Base-by-base conservation (phyloP, 1,140 invertebrate species). In the Bilobella aurantiaca region DNA sequence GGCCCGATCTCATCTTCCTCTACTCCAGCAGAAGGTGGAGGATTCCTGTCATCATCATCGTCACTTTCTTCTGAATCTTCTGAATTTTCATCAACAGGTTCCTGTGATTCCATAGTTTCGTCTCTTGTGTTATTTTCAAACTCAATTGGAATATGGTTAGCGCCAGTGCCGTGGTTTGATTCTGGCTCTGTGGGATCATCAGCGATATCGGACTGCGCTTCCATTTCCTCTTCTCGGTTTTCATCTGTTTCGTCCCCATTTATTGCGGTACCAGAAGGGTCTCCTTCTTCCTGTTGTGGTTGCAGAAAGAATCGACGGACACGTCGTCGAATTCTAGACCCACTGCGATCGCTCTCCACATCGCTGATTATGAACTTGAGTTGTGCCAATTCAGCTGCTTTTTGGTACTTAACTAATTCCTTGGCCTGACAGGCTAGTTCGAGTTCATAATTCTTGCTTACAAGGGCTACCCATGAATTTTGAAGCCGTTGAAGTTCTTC, bases 391-490 rank as follows among this genome's bases (percentile, higher is more conserved):
- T 66, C 66, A 27, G 63, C 66, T 18, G 66, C 58, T 28, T 71
- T 65, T 28, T 69, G 47, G n/a, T 67, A 62, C 8, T 57, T 63
- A 29, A 80, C 69, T 69, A 81, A 78, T 71, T 83, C 81, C 12
- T 83, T 73, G 32, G 80, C 78, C 29, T 79, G 81, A 70, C 82
- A 83, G 1, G 86, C 88, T 66, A 88, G 83, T 77, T 91, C 89
- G 31, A 91, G 87, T 59, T 69, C 68, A 62, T 66, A 69, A 37
- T 69, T 69, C 58, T 69, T 69, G 60, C 68, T 69, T 21, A 98
- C 94, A 32, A 98, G 82, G 46, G 90, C 86, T 8, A 96, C 93
- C 95, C 95, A 98, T 66, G 88, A 87, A 0, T 87, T 82, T 73
- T 94, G 89, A 5, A 93, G 77, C 23, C 85, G 83, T 49, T 85